Percentiles rank a stretch among this genome's conserved stretches.
These are phyloP conservation scores for Chelmon rostratus DNA, from an alignment of 2,797 vertebrate genomes.

Conservation along the genomic window DNA sequence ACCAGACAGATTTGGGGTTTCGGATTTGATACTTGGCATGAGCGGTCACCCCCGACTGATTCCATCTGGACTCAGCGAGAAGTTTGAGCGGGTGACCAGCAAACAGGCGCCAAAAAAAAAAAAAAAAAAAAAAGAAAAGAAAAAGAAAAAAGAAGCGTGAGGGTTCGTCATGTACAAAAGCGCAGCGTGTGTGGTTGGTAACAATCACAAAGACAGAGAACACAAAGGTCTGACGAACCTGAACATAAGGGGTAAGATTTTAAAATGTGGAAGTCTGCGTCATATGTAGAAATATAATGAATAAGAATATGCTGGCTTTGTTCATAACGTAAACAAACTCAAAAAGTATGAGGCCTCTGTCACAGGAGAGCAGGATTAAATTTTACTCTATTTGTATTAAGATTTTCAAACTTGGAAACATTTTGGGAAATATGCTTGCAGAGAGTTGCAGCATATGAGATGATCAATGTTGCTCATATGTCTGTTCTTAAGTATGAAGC, in stretches of 20 bases:
- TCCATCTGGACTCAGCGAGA: slow-evolving; percentile 78
- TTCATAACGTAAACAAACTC: background rate
- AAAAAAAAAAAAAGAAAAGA: background rate
- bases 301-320: background rate
- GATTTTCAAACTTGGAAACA: background rate
- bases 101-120: slow-evolving; percentile 16
- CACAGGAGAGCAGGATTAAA: background rate
- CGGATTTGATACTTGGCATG: slow-evolving; percentile 70
- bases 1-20: slow-evolving; percentile 62
- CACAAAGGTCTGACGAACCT: background rate
- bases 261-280: background rate
- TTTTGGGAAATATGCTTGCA: background rate
- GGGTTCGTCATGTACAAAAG: slow-evolving; percentile 28
- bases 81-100: slow-evolving; percentile 54
- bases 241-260: background rate
- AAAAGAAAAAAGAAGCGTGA: slow-evolving; percentile 8
- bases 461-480: background rate
- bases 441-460: background rate
- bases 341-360: background rate
- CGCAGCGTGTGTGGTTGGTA: slow-evolving; percentile 6
- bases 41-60: slow-evolving; percentile 66
- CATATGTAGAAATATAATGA: background rate
- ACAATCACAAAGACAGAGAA: slow-evolving; percentile 5
- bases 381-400: background rate
- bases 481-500: background rate